These are phyloP conservation scores for Sinocyclocheilus anshuiensis DNA, from an alignment of 2,113 vertebrate genomes.

Conservation along the genomic window DNA sequence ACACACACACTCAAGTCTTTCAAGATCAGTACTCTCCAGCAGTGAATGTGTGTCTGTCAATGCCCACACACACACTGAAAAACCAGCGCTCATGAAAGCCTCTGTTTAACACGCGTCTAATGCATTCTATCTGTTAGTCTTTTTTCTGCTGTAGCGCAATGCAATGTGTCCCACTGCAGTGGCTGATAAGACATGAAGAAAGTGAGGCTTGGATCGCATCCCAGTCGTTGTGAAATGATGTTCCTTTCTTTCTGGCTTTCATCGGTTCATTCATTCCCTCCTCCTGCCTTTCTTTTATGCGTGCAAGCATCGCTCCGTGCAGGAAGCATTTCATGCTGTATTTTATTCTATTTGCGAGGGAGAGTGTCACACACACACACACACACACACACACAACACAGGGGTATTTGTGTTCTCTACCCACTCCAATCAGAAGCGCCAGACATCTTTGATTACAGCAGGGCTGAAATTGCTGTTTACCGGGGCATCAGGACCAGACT, in stretches of 20 bases:
- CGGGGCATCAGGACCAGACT: conserved; percentile 12
- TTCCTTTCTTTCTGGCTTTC: neutral
- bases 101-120: conserved; percentile 46
- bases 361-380: neutral
- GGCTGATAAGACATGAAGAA: conserved; percentile 56
- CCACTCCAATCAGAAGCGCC: conserved; percentile 47
- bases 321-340: conserved; percentile 40
- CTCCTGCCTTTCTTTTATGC: conserved; percentile 26
- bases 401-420: conserved; percentile 7
- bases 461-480: conserved; percentile 55
- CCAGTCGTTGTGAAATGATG: conserved; percentile 43
- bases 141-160: conserved; percentile 25
- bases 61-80: conserved; percentile 22
- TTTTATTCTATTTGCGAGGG: conserved; percentile 48
- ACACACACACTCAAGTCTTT: conserved; percentile 32
- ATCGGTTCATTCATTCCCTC: neutral
- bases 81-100: conserved; percentile 36
- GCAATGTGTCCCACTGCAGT: conserved; percentile 45
- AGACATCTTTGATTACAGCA: conserved; percentile 57
- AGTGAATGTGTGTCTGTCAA: conserved; percentile 31
- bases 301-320: neutral
- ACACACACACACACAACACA: conserved; percentile 29
- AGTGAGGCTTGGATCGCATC: conserved; percentile 47
- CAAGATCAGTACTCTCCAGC: conserved; percentile 40
- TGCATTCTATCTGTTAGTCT: conserved; percentile 40